Conservation (phyloP, 1,140 invertebrate genomes). For the Diorhabda carinulata region DNA sequence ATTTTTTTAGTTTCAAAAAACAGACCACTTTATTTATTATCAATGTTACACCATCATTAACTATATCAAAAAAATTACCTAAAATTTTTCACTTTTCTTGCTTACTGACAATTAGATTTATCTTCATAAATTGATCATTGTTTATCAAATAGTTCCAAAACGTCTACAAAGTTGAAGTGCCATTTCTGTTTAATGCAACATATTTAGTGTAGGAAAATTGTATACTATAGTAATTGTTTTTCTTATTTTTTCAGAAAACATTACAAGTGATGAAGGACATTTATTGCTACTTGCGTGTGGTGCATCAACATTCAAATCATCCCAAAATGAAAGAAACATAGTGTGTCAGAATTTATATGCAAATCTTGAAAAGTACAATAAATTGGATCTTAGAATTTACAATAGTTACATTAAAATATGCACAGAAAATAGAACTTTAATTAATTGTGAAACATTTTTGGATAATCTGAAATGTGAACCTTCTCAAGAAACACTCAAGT, state of each 20-base stretch:
- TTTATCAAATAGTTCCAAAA: not conserved
- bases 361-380: conserved; percentile 12
- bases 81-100: not conserved
- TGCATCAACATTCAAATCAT: conserved; percentile 1
- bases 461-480: conserved; percentile 41
- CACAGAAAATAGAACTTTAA: conserved; percentile 36
- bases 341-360: conserved; percentile 16
- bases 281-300: conserved; percentile 14
- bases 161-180: not conserved
- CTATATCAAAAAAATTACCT: not conserved
- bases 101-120: not conserved
- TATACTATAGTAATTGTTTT: not conserved
- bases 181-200: not conserved
- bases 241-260: conserved; percentile 11
- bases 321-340: conserved; percentile 11
- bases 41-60: no score
- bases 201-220: not conserved
- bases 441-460: conserved; percentile 35
- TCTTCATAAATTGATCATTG: not conserved
- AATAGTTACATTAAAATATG: conserved; percentile 41
- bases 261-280: conserved; percentile 6
- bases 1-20: no score
- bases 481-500: conserved; percentile 50
- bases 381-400: conserved; percentile 25
- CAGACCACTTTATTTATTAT: no score